A percentile compares a stretch with the other conserved stretches of the same genome.
These are phyloP conservation scores for Nibea coibor DNA, from an alignment of 2,113 vertebrate species.

Conservation along the genomic window DNA sequence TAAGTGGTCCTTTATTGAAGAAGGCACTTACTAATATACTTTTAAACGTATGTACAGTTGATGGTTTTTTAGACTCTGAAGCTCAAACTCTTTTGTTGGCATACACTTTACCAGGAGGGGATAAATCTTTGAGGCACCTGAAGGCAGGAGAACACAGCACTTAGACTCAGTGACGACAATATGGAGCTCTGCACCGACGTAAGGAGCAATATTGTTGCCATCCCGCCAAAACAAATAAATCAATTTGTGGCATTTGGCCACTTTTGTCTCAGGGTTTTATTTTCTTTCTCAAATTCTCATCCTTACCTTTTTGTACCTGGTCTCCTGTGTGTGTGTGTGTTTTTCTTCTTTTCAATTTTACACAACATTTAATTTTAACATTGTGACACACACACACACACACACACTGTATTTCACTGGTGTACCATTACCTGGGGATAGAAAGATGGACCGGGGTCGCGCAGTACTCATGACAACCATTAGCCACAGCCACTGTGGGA, in stretches of 20 bases:
- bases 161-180: neutral
- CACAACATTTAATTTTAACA: slow-evolving; percentile 56
- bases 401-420: slow-evolving; percentile 9
- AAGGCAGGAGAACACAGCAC: slow-evolving; percentile 32
- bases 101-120: slow-evolving; percentile 11
- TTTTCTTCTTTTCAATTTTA: slow-evolving; percentile 37
- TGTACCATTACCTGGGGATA: slow-evolving; percentile 29
- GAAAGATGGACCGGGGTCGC: neutral
- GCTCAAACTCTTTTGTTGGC: slow-evolving; percentile 1
- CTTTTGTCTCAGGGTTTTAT: slow-evolving; percentile 31
- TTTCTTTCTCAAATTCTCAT: slow-evolving; percentile 7
- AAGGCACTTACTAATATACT: neutral
- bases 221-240: slow-evolving; percentile 51
- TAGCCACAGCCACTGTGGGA: slow-evolving; percentile 28
- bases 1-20: slow-evolving; percentile 4
- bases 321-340: too few species aligned
- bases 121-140: slow-evolving; percentile 27
- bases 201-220: neutral
- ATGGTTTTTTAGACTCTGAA: slow-evolving; percentile 7
- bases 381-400: slow-evolving; percentile 7
- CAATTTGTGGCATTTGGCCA: slow-evolving; percentile 29
- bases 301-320: neutral
- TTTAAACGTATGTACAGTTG: neutral
- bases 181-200: slow-evolving; percentile 10
- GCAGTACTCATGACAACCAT: slow-evolving; percentile 22